These are phyloP conservation scores for Thymallus thymallus DNA, from an alignment of 2,113 vertebrate species.

Conservation along the genomic window DNA sequence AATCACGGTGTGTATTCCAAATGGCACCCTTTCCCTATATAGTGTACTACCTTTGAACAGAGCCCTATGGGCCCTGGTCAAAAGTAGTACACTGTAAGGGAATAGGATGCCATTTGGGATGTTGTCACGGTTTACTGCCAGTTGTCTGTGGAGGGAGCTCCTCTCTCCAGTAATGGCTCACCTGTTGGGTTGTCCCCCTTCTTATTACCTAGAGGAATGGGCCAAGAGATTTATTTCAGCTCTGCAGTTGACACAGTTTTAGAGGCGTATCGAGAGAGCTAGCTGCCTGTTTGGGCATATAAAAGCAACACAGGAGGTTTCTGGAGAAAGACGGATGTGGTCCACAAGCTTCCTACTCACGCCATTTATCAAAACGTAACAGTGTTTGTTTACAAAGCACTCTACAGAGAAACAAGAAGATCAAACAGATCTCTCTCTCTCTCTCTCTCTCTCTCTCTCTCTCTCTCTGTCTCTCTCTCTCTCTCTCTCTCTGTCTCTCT, in stretches of 20 bases:
- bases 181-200: conserved; percentile 43
- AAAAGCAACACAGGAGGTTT: conserved; percentile 25
- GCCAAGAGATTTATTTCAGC: conserved; percentile 55
- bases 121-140: conserved; percentile 41
- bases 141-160: conserved; percentile 31
- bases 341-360: conserved; percentile 7
- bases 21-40: too few relatives aligned
- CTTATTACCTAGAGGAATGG: conserved; percentile 41
- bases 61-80: too few relatives aligned
- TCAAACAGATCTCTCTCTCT: background rate
- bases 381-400: conserved; percentile 29
- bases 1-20: too few relatives aligned
- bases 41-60: too few relatives aligned
- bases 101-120: too few relatives aligned
- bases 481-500: background rate
- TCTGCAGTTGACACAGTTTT: conserved; percentile 56
- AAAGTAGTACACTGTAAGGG: too few relatives aligned
- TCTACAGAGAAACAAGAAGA: background rate
- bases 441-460: background rate
- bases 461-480: conserved; percentile 5
- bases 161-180: conserved; percentile 34
- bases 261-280: conserved; percentile 41
- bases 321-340: background rate
- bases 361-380: conserved; percentile 61
- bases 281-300: conserved; percentile 60